A percentile compares a stretch with the other conserved stretches of the same genome.
Evolutionary conservation across 2,113 vertebrate species (phyloP).

Genomic region (Entosphenus tridentatus): DNA sequence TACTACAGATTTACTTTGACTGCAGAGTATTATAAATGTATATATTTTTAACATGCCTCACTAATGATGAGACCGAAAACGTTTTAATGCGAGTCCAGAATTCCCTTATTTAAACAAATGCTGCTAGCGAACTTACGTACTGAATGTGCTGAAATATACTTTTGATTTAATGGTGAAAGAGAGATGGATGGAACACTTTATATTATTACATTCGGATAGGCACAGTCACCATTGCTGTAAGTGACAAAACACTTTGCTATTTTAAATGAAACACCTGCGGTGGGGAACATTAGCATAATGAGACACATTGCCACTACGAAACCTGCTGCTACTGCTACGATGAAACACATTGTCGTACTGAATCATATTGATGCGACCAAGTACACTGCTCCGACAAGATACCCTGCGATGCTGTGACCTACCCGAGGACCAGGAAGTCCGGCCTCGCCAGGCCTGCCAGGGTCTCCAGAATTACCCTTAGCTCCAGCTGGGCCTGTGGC

Average conservation of each 20-base stretch:
- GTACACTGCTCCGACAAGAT: background rate
- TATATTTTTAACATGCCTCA: background rate
- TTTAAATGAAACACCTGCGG: background rate
- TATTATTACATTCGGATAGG: background rate
- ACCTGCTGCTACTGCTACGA: background rate
- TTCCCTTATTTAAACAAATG: background rate
- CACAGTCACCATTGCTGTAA: background rate
- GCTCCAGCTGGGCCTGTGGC: background rate
- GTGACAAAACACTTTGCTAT: background rate
- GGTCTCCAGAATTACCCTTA: slow-evolving; percentile 2
- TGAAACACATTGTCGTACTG: background rate
- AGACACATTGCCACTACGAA: background rate
- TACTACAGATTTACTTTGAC: too few relatives aligned
- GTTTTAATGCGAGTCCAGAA: background rate
- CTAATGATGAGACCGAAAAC: background rate
- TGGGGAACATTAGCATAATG: too few relatives aligned
- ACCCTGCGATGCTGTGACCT: background rate
- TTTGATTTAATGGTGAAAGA: background rate
- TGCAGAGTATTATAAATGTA: background rate
- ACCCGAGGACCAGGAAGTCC: slow-evolving; percentile 3
- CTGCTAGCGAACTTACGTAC: background rate
- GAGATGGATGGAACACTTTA: background rate
- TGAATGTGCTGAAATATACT: background rate
- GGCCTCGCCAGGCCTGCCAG: slow-evolving; percentile 3
- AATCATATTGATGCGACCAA: background rate